phyloP scores from a whole-genome alignment of 1,140 invertebrate genomes.

The Andricus grossulariae region DNA sequence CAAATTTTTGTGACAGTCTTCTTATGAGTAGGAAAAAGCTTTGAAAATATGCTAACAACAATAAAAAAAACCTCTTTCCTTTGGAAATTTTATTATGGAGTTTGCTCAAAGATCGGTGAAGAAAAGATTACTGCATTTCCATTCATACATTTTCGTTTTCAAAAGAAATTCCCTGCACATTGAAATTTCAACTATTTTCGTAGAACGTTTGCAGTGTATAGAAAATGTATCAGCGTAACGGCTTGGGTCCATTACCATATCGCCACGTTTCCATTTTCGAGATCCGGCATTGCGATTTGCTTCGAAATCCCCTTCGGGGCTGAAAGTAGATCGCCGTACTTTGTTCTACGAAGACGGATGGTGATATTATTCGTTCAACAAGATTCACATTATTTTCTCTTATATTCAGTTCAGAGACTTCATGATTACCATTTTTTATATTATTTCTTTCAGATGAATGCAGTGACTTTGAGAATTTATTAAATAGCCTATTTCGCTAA shows the following conservation, averaged over 20 bases:
- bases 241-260: constrained; percentile 52
- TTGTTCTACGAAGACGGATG: constrained; percentile 64
- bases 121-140: too few species aligned
- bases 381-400: constrained; percentile 4
- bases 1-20: too few species aligned
- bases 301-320: constrained; percentile 60
- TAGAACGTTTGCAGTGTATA: constrained; percentile 1
- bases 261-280: constrained; percentile 59
- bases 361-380: constrained; percentile 33
- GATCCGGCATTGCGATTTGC: constrained; percentile 57
- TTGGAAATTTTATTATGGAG: too few species aligned
- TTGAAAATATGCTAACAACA: not conserved
- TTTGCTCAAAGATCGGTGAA: too few species aligned
- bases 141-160: not conserved
- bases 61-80: too few species aligned
- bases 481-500: too few species aligned
- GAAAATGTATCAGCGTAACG: not conserved
- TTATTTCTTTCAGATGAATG: too few species aligned
- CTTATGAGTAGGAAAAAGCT: not conserved
- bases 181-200: not conserved
- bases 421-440: too few species aligned
- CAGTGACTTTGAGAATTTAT: too few species aligned
- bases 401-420: not conserved
- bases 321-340: constrained; percentile 61
- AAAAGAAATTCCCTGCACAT: not conserved